Evolutionary conservation across 92 coral and sea anemone genomes (phyloP).

Genomic region (Phymanthus crucifer): DNA sequence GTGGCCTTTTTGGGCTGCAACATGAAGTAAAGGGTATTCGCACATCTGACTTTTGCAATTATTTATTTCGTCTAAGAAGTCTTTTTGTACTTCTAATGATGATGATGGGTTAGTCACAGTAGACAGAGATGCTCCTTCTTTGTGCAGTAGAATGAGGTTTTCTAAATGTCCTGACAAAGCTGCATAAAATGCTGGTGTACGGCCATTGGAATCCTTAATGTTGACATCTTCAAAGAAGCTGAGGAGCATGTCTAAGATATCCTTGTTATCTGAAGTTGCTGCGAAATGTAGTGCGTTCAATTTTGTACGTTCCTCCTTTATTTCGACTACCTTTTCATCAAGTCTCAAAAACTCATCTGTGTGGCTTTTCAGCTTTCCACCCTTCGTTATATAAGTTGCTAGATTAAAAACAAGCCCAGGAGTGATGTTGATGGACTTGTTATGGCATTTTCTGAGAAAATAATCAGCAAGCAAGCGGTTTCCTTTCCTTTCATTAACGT

Average conservation of each 20-base stretch:
- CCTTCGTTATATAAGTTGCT: constrained; percentile 51
- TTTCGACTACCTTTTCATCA: constrained; percentile 33
- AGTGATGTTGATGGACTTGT: not conserved
- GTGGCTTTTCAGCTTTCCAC: constrained; percentile 13
- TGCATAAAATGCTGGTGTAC: constrained; percentile 73
- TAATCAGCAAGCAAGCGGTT: constrained; percentile 54
- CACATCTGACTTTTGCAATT: constrained; percentile 53
- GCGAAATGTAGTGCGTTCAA: constrained; percentile 63
- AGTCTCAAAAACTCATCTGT: constrained; percentile 27
- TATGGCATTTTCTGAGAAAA: constrained; percentile 19
- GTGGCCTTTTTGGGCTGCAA: constrained; percentile 68
- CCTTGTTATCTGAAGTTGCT: constrained; percentile 19
- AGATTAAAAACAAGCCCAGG: constrained; percentile 37
- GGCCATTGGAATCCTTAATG: constrained; percentile 42
- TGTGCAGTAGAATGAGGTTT: constrained; percentile 47
- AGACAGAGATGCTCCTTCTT: constrained; percentile 41
- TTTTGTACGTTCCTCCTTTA: constrained; percentile 27
- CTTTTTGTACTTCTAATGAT: not conserved
- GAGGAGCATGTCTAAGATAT: constrained; percentile 37
- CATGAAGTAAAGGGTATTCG: constrained; percentile 62
- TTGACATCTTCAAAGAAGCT: constrained; percentile 45
- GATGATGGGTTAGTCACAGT: constrained; percentile 7
- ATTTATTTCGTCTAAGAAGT: constrained; percentile 11
- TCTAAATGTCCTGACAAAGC: constrained; percentile 52
- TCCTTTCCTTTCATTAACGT: constrained; percentile 57